phyloP scores from a whole-genome alignment of 2,888 invertebrate genomes.

The Eustalomyia histrio region DNA sequence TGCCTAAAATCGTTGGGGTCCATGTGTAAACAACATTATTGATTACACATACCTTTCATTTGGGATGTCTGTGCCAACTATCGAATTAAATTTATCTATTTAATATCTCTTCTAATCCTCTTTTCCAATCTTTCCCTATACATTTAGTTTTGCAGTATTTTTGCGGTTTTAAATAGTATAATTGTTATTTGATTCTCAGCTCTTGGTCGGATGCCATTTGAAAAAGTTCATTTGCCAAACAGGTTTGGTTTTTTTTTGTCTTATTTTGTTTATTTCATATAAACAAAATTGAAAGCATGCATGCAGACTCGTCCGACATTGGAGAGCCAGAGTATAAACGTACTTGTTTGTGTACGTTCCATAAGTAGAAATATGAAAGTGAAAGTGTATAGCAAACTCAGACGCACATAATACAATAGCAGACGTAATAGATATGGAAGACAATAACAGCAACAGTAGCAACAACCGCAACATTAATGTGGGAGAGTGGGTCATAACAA shows the following conservation, averaged over 20 bases:
- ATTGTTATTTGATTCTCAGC: constrained; percentile 45
- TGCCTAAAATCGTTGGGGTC: too few relatives aligned
- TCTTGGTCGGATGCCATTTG: constrained; percentile 48
- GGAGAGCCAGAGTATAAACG: constrained; percentile 1
- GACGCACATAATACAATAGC: background rate
- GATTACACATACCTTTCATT: too few relatives aligned
- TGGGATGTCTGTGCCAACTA: too few relatives aligned
- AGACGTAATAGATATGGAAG: constrained; percentile 33
- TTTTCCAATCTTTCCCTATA: too few relatives aligned
- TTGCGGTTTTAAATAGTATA: constrained; percentile 23
- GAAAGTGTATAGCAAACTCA: constrained; percentile 47
- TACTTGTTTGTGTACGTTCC: background rate
- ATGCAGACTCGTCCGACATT: background rate
- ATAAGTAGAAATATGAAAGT: constrained; percentile 58
- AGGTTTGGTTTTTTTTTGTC: constrained; percentile 29
- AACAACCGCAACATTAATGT: background rate
- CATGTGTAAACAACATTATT: too few relatives aligned
- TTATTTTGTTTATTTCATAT: constrained; percentile 34
- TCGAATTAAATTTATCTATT: too few relatives aligned
- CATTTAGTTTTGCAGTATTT: constrained; percentile 11
- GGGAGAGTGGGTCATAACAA: constrained; percentile 26
- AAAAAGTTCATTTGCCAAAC: constrained; percentile 55
- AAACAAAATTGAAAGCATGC: constrained; percentile 10
- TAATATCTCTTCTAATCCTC: too few relatives aligned
- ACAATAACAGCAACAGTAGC: constrained; percentile 17